These are phyloP conservation scores for Eospalax fontanierii DNA, from an alignment of 2,797 vertebrate species.

Conservation along the genomic window DNA sequence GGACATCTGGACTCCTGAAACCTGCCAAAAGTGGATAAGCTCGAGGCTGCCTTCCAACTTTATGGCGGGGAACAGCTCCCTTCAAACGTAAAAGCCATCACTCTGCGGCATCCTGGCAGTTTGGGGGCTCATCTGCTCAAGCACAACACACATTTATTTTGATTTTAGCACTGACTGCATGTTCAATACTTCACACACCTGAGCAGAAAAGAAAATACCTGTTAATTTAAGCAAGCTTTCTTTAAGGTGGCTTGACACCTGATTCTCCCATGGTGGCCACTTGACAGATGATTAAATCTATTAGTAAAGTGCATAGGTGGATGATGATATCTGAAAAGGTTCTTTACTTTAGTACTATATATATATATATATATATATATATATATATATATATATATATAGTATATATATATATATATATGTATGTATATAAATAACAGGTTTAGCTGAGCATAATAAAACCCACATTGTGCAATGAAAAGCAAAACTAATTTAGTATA, in stretches of 20 bases:
- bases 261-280: neutral
- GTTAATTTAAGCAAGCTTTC: neutral
- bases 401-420: too few species aligned
- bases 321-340: neutral
- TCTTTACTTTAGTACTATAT: constrained; percentile 14
- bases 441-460: neutral
- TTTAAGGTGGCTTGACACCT: neutral
- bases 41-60: constrained; percentile 84
- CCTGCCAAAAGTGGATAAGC: constrained; percentile 85
- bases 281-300: neutral
- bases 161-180: neutral
- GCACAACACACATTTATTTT: neutral
- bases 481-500: constrained; percentile 32
- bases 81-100: constrained; percentile 42
- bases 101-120: neutral
- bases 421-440: too few species aligned
- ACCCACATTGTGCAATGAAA: neutral
- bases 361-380: too few species aligned
- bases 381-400: too few species aligned
- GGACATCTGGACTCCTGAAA: constrained; percentile 89
- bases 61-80: constrained; percentile 79
- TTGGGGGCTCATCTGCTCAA: constrained; percentile 41
- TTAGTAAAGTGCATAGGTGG: neutral
- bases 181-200: neutral
- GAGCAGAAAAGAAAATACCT: neutral